Evolutionary conservation across 2,113 vertebrate species (phyloP), one percentile per base, ranked within the genome.

Genomic region (Eretmochelys imbricata): DNA sequence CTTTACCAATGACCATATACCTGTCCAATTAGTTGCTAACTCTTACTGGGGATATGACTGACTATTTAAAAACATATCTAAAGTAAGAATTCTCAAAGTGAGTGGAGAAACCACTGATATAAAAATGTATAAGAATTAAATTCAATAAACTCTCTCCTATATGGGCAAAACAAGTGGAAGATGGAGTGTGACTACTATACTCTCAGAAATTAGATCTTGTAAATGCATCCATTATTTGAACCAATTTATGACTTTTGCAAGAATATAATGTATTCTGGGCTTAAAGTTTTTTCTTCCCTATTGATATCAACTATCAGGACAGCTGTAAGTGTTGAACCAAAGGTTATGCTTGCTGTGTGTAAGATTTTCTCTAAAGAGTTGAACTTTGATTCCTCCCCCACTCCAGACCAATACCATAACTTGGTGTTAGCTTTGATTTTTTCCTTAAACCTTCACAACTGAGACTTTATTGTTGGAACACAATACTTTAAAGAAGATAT

Each of bases 321-420:
- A 94, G 53, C 93, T 94, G 72, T 72, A 85, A 38, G 93, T 87
- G 92, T 96, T 88, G 89, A 87, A 93, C 25, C 51, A 80, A 88
- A 93, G 87, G 93, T 95, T 96, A 38, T 89, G 81, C 90, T 91
- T 92, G 6, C 84, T 84, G 35, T 48, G 84, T 88, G 92, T 94
- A 49, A 94, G 94, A 92, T 92, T 95, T 84, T 95, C 84, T 97
- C 94, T 96, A 94, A 97, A 94, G 76, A 89, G 91, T 55, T 86
- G 88, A 89, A 76, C 95, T 87, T 95, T 96, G 90, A 94, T 91
- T 62, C 42, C 76, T 19, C 65, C 35, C n/a, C 10, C 42, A 42
- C 62, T 4, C 9, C 13, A 90, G 54, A 97, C 93, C 87, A 94
- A 85, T 85, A 48, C 85, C 82, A 54, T 94, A 65, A 92, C 29